Conservation (phyloP, 2,888 invertebrate species). For the Hyposoter didymator region DNA sequence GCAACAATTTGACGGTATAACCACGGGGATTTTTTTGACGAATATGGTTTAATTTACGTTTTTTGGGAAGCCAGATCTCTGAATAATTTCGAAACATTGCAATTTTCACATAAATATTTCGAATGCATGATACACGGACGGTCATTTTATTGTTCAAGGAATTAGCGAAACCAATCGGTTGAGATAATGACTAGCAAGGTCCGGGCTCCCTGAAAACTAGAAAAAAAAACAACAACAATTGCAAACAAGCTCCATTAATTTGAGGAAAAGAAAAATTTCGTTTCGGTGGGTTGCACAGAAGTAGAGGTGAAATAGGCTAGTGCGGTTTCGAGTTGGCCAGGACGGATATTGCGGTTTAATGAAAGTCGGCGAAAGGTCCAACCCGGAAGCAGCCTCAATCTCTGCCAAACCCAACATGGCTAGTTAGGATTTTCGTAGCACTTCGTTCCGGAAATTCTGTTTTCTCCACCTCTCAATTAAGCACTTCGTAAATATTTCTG, state of each 20-base stretch:
- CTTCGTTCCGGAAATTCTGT: slow-evolving; percentile 20
- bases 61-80: background rate
- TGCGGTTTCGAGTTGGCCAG: slow-evolving; percentile 45
- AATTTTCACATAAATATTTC: background rate
- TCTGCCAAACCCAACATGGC: slow-evolving; percentile 55
- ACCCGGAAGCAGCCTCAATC: slow-evolving; percentile 55
- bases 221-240: slow-evolving; percentile 4
- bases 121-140: background rate
- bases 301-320: slow-evolving; percentile 37
- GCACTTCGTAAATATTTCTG: slow-evolving; percentile 11
- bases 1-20: too few relatives aligned
- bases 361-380: slow-evolving; percentile 67
- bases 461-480: slow-evolving; percentile 47
- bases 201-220: background rate
- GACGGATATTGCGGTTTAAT: slow-evolving; percentile 72
- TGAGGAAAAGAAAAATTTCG: slow-evolving; percentile 37
- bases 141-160: background rate
- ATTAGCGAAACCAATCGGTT: background rate
- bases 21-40: too few relatives aligned
- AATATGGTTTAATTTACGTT: background rate
- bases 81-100: background rate
- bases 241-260: slow-evolving; percentile 3
- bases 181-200: background rate
- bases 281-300: slow-evolving; percentile 21
- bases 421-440: slow-evolving; percentile 22